Conservation (phyloP, 2,888 invertebrate genomes). For the Nemotelus nigrinus region DNA sequence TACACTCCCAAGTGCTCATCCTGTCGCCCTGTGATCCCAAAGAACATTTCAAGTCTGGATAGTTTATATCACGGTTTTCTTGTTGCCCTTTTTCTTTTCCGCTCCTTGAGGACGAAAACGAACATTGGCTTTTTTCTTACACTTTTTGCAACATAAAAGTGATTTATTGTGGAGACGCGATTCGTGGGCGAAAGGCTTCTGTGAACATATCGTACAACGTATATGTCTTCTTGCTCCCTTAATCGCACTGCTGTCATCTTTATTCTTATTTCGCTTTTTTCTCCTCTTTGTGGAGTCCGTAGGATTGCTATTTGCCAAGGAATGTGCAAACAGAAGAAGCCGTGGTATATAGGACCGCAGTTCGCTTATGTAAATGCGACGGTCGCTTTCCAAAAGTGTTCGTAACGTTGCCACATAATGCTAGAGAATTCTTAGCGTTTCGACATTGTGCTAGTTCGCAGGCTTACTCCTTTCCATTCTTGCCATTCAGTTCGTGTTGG, state of each 20-base stretch:
- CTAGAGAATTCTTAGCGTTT: conserved; percentile 33
- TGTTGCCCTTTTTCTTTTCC: conserved; percentile 45
- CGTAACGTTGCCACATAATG: conserved; percentile 52
- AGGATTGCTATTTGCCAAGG: conserved; percentile 34
- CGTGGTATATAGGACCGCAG: conserved; percentile 45
- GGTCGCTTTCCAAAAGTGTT: conserved; percentile 48
- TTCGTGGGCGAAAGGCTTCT: conserved; percentile 51
- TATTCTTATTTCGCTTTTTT: conserved; percentile 38
- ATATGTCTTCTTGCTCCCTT: conserved; percentile 45
- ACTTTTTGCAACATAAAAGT: conserved; percentile 50
- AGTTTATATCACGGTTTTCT: conserved; percentile 52
- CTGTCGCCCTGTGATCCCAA: conserved; percentile 25
- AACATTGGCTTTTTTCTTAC: conserved; percentile 46
- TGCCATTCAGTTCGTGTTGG: neutral
- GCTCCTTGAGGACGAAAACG: conserved; percentile 39
- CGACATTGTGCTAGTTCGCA: conserved; percentile 7
- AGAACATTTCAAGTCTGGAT: conserved; percentile 47
- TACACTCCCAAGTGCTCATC: neutral
- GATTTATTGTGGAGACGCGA: conserved; percentile 53
- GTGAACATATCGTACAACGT: conserved; percentile 43
- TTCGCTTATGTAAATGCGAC: conserved; percentile 50
- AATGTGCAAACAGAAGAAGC: conserved; percentile 49
- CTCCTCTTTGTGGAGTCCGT: neutral
- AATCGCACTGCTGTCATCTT: conserved; percentile 44
- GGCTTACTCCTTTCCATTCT: conserved; percentile 11